phyloP scores from a whole-genome alignment of 2,888 invertebrate species.

The Eupithecia pulchellata region DNA sequence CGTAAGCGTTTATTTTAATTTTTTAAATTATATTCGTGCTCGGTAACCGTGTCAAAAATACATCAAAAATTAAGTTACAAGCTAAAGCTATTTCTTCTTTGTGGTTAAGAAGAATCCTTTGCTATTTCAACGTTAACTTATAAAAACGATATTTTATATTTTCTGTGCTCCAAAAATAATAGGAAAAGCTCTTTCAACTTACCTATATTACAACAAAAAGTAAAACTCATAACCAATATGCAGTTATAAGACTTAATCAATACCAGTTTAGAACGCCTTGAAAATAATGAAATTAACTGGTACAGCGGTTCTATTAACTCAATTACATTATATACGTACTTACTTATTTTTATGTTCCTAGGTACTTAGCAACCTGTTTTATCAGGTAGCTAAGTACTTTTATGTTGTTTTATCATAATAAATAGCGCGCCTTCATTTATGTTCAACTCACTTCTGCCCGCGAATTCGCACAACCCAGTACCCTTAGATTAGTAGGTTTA shows the following conservation, averaged over 20 bases:
- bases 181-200: background rate
- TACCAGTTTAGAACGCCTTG: slow-evolving; percentile 17
- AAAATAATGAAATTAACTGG: slow-evolving; percentile 12
- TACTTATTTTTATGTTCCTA: background rate
- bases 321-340: background rate
- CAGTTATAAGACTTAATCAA: background rate
- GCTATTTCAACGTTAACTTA: too few relatives aligned
- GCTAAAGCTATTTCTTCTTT: too few relatives aligned
- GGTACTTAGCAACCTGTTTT: background rate
- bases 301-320: slow-evolving; percentile 1
- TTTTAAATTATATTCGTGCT: background rate
- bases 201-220: background rate
- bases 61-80: background rate
- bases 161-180: too few relatives aligned
- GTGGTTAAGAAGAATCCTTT: too few relatives aligned
- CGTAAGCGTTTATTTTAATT: background rate
- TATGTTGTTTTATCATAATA: too few relatives aligned
- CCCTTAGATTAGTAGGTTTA: too few relatives aligned
- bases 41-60: background rate
- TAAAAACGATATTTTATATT: too few relatives aligned
- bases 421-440: background rate
- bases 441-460: background rate
- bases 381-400: too few relatives aligned
- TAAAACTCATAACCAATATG: background rate
- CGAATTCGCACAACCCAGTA: background rate